Evolutionary conservation across 2,888 invertebrate genomes (phyloP).

Genomic region (Creontiades dilutus): DNA sequence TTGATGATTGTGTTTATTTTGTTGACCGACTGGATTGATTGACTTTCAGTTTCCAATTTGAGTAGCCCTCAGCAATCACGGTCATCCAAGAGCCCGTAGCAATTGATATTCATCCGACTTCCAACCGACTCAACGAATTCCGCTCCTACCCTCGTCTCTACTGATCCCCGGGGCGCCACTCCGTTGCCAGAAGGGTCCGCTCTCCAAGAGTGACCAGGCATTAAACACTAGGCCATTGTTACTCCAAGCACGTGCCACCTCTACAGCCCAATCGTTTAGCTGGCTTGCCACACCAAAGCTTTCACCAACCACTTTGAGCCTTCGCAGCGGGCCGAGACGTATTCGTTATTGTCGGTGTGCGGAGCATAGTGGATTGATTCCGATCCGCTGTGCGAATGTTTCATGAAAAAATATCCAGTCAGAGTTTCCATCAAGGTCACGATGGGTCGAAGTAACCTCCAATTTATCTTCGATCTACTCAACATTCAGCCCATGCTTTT

Average conservation of each 20-base stretch:
- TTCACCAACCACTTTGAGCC: constrained; percentile 60
- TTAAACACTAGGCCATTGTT: constrained; percentile 61
- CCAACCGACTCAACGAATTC: not conserved
- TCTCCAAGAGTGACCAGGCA: constrained; percentile 61
- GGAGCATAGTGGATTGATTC: constrained; percentile 3
- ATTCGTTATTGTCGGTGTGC: constrained; percentile 48
- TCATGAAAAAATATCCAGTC: not conserved
- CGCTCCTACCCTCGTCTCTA: constrained; percentile 21
- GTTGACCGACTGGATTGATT: no score
- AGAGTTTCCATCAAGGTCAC: constrained; percentile 1
- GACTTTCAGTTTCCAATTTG: not conserved
- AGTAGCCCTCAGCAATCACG: constrained; percentile 12
- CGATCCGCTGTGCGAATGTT: not conserved
- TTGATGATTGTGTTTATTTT: no score
- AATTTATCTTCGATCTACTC: not conserved
- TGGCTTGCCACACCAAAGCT: constrained; percentile 12
- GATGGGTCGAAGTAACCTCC: not conserved
- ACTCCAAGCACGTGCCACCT: constrained; percentile 62
- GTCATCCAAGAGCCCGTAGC: not conserved
- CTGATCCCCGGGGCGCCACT: constrained; percentile 41
- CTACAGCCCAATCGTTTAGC: constrained; percentile 67
- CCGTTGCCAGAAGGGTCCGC: not conserved
- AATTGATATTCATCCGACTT: constrained; percentile 37
- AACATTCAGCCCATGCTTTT: not conserved
- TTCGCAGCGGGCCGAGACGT: constrained; percentile 40